Evolutionary conservation across 2,888 invertebrate species (phyloP).

Genomic region (Lamellibrachia columna): DNA sequence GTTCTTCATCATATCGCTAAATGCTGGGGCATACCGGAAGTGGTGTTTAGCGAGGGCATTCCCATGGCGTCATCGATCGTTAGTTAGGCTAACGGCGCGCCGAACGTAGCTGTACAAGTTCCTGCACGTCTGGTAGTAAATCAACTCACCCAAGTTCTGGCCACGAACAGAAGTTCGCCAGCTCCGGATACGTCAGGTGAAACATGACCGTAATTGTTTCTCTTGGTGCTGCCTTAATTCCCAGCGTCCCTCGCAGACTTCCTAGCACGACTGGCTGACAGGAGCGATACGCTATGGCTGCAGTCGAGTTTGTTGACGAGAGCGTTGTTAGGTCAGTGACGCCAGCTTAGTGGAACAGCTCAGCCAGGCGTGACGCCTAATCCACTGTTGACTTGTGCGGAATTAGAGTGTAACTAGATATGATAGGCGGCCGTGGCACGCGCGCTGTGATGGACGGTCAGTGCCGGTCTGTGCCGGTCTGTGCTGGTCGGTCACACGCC

Average conservation of each 20-base stretch:
- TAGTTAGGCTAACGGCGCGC: background rate
- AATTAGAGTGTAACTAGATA: background rate
- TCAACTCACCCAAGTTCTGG: background rate
- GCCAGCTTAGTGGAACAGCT: background rate
- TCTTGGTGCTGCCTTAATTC: background rate
- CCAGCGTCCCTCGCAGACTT: background rate
- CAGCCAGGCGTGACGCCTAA: background rate
- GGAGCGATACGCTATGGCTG: background rate
- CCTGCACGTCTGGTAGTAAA: background rate
- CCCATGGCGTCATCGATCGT: background rate
- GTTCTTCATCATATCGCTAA: background rate
- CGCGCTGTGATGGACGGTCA: background rate
- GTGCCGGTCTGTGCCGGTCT: background rate
- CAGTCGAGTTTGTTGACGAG: background rate
- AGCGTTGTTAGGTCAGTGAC: background rate
- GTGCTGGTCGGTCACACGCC: background rate
- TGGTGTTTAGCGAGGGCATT: background rate
- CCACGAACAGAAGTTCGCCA: background rate
- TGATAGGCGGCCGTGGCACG: background rate
- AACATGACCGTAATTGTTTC: background rate
- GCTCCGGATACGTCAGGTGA: constrained; percentile 6
- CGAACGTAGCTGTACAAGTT: background rate
- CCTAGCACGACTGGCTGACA: background rate
- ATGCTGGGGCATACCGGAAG: background rate
- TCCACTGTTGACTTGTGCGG: background rate